Base-by-base conservation (phyloP, 2,888 invertebrate genomes). In the Reticulitermes lucifugus region DNA sequence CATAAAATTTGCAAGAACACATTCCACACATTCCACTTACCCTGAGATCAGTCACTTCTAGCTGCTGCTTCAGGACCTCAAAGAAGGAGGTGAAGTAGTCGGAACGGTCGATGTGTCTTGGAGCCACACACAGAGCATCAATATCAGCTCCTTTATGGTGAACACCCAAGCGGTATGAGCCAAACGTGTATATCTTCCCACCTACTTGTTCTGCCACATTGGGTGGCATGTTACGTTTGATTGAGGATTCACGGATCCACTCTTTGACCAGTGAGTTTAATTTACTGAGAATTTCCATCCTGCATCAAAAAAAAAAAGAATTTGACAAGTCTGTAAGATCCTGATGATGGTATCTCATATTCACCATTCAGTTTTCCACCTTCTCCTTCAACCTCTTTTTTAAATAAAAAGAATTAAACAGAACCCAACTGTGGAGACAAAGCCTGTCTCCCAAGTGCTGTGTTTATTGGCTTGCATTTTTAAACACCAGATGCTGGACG, bases 161-260 rank as follows among this genome's bases (percentile, higher is more conserved):
- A 29, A 94, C 94, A 79, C 94, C 94, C 29, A 94, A 90, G 10
- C 90, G 86, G 82, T 85, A 90, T 99, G 99, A 12, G 99, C 99
- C 99, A 91, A 99, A 99, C n/a, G 99, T 99, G 90, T 98, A 99
- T 86, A 99, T 98, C 92, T 99, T 99, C 6, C 99, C 99, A 41
- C 99, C 99, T 85, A 99, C 96, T 88, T 95, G 95, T 84, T 98
- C 97, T 1, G 98, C 97, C 1, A 97, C 95, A 88, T 94, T 96
- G 85, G 95, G 95, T 10, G 99, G 98, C 95, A 99, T 97, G 91
- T 98, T 98, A 91, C 97, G 96, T 88, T 95, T 93, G 84, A 96
- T 91, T 77, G 98, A 98, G 79, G 98, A 95, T 88, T 98, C 96
- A 88, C 95, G 93, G 87, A 99, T 98, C 99, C 99, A 99, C 89